Evolutionary conservation across 2,888 invertebrate species (phyloP).

Genomic region (Gari tellinella): DNA sequence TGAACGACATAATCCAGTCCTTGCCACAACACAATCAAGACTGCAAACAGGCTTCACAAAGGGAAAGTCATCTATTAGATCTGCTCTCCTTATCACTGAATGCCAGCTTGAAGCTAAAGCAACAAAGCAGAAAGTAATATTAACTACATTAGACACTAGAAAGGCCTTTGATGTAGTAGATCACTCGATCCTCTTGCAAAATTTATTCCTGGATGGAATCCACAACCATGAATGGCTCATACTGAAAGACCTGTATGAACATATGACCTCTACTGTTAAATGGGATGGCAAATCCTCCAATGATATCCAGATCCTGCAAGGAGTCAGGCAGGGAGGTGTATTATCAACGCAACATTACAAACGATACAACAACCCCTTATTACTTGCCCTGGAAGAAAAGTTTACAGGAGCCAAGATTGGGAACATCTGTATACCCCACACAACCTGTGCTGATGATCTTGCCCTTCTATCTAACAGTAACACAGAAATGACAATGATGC

Average conservation of each 20-base stretch:
- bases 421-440: constrained; percentile 1
- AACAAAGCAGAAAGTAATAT: not conserved
- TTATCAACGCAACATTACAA: constrained; percentile 8
- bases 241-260: not conserved
- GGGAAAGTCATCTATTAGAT: constrained; percentile 12
- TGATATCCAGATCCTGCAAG: constrained; percentile 1
- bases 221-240: not conserved
- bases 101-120: constrained; percentile 11
- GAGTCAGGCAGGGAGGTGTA: constrained; percentile 8
- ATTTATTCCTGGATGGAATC: constrained; percentile 9
- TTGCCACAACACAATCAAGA: not conserved
- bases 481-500: constrained; percentile 1
- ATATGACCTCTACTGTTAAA: constrained; percentile 3
- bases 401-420: constrained; percentile 9
- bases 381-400: constrained; percentile 8
- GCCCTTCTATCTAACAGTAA: constrained; percentile 2
- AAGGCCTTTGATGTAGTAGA: constrained; percentile 16
- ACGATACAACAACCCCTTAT: constrained; percentile 16
- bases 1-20: too few relatives aligned
- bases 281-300: constrained; percentile 5
- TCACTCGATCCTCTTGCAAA: constrained; percentile 1
- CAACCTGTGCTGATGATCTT: constrained; percentile 7
- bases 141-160: constrained; percentile 11
- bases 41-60: constrained; percentile 11
- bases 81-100: constrained; percentile 10